Evolutionary conservation across 2,113 vertebrate genomes (phyloP), one percentile per base, ranked within the genome.

Genomic region (Corythornis cristatus): DNA sequence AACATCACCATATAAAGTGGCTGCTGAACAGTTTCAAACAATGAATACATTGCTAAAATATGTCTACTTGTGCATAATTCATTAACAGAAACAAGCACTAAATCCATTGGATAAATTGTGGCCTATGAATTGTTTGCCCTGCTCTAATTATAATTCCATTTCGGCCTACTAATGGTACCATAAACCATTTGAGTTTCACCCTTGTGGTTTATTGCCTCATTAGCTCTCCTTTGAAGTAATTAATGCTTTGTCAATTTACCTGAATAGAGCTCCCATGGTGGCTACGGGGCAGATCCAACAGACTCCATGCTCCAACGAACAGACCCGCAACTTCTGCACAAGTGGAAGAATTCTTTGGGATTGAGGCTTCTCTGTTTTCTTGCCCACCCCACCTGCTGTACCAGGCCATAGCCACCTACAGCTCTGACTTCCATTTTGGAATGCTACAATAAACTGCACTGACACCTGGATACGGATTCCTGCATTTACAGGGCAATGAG

Each of bases 41-140:
- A 90, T 83, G 70, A 96, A 95, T 75, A 88, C 57, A 77, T 88
- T 93, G 82, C 93, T 93, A 93, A 96, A 96, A 94, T 89, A 92
- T 77, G 89, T 65, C 82, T 93, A 50, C 72, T 96, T 91, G 80
- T 97, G 78, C 86, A 96, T 96, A 96, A 96, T 95, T 95, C 81
- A 96, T 73, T 68, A 90, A 93, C 60, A 95, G 90, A 96, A 97
- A 96, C 93, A 95, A 96, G 86, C 84, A 95, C 68, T 96, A 96
- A 94, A 96, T 93, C 92, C 86, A 89, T 90, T 95, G 88, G 95
- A 95, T 94, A 96, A 96, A 95, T 82, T 95, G 90, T 93, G 94
- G 93, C 93, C 83, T 95, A 88, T 60, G 92, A 92, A 92, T 95
- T 33, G 89, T 89, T 96, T 95, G 80, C 91, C 86, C 86, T 86